Base-by-base conservation (phyloP, 2,888 invertebrate species). In the Apotomis capreana region DNA sequence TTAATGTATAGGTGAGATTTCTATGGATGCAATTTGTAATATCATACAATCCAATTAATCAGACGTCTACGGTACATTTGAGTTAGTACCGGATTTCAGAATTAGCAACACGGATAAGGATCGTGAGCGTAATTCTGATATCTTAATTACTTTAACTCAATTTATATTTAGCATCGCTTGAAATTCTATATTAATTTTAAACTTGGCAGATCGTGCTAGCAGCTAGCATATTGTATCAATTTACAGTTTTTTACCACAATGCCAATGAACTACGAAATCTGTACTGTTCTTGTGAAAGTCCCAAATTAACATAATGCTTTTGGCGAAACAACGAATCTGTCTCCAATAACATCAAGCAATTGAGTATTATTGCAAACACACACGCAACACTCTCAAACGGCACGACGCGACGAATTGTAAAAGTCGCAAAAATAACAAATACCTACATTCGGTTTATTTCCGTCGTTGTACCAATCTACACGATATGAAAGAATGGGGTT, bases 1-100 rank as follows among this genome's bases (percentile, higher is more conserved):
- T 65, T 54, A 36, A 58, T 54, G 52, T n/a, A 52, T 46, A 60
- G 44, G 54, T 70, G 40, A 69, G 63, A 58, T 63, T 51, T 64
- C 26, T 64, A 58, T 58, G 51, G 51, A 58, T 63, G 44, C 57
- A 51, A 69, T 57, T 57, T 63, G 57, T 15, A 13, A 36, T 54
- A 54, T 68, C 68, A 61, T 54, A 60, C 36, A n/a, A 46, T n/a
- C 52, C n/a, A 54, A 68, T 60, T 46, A 52, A 54, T 57, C 36
- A 51, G n/a, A 62, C 15, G 49, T 51, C 10, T n/a, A 6, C 26
- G n/a, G 44, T 13, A 36, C n/a, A n/a, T 51, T n/a, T 10, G 49
- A 49, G 49, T 49, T 49, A 9, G 49, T 49, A 26, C 26, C 26
- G 10, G 9, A 9, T 9, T 9, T 49, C 49, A 9, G 5, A 49